A percentile compares a stretch with the other conserved stretches of the same genome.
phyloP scores from a whole-genome alignment of 1,140 invertebrate species.

The Drosophila watanabei region DNA sequence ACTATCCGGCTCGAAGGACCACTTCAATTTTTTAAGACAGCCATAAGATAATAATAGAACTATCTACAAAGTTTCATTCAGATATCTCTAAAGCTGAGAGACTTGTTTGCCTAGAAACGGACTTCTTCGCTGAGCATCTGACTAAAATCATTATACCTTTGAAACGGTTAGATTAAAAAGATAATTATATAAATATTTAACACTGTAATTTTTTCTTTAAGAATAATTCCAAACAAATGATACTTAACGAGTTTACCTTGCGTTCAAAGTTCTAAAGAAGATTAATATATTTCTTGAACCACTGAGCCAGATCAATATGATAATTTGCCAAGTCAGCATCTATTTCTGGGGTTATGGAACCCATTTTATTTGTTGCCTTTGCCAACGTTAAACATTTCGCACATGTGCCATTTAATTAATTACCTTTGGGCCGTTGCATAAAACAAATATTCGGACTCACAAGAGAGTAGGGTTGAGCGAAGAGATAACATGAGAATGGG shows the following conservation, averaged over 20 bases:
- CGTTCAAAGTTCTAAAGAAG: background rate
- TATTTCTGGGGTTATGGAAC: conserved; percentile 17
- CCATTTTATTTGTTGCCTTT: background rate
- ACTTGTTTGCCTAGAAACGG: too few relatives aligned
- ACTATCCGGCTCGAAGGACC: background rate
- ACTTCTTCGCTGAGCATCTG: background rate
- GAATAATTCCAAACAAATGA: background rate
- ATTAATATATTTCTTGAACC: conserved; percentile 1
- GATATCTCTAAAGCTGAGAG: too few relatives aligned
- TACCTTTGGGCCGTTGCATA: conserved; percentile 46
- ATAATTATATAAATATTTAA: background rate
- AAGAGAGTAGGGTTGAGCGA: background rate
- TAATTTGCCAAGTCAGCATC: conserved; percentile 16
- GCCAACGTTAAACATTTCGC: conserved; percentile 27
- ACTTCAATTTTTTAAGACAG: too few relatives aligned
- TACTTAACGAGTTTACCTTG: too few relatives aligned
- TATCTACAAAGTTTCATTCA: background rate
- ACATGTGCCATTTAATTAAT: conserved; percentile 54
- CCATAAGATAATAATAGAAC: too few relatives aligned
- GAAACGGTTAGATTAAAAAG: background rate
- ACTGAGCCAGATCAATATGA: background rate
- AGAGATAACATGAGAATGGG: conserved; percentile 12
- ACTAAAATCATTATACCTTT: background rate
- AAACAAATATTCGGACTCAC: conserved; percentile 13
- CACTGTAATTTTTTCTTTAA: background rate